Conservation (phyloP, 2,797 vertebrate species). For the Cyclura pinguis region DNA sequence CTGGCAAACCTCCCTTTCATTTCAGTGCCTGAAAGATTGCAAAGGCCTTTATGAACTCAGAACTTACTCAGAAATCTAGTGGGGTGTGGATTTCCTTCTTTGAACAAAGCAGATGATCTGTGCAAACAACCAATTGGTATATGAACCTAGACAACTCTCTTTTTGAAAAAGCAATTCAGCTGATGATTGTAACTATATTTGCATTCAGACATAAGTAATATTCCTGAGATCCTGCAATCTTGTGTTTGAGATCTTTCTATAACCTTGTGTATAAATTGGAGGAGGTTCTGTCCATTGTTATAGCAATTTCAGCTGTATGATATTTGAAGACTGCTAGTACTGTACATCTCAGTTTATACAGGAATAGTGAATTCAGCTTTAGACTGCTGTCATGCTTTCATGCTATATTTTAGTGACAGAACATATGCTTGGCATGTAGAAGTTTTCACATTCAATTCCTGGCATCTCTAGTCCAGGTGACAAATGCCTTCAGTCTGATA, state of each 20-base stretch:
- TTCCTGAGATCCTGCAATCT: not conserved
- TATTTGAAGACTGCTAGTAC: not conserved
- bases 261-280: not conserved
- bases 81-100: not conserved
- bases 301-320: not conserved
- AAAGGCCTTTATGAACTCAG: conserved; percentile 29
- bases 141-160: not conserved
- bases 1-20: conserved; percentile 34
- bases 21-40: conserved; percentile 28
- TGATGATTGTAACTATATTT: not conserved
- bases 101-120: not conserved
- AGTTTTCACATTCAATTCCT: too few species aligned
- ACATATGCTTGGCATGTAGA: too few species aligned
- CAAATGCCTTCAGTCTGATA: not conserved
- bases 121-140: not conserved
- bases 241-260: not conserved
- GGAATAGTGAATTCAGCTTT: not conserved
- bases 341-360: not conserved
- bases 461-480: not conserved
- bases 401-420: not conserved
- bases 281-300: not conserved
- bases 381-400: not conserved
- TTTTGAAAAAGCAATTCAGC: not conserved
- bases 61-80: conserved; percentile 2
- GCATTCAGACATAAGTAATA: not conserved